These are phyloP conservation scores for Malacoraja senta DNA, from an alignment of 2,797 vertebrate genomes.

Conservation along the genomic window DNA sequence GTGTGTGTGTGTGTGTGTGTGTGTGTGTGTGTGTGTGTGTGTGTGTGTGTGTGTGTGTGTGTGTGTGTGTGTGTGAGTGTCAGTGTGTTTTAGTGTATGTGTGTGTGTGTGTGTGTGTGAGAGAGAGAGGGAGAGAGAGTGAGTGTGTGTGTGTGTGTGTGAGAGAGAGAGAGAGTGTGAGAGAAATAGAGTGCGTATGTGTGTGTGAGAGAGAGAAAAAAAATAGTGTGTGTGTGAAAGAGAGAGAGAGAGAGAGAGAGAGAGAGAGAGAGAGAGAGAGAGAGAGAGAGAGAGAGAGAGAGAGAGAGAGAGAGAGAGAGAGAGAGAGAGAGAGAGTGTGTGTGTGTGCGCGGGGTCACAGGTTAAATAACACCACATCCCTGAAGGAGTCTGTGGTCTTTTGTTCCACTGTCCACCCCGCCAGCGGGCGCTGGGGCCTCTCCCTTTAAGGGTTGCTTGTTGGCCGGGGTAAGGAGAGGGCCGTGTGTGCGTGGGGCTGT, in stretches of 20 bases:
- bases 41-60: background rate
- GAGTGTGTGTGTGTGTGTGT: too few species aligned
- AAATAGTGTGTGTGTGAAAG: too few species aligned
- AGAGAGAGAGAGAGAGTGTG: background rate
- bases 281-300: too few species aligned
- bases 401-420: background rate
- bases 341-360: background rate
- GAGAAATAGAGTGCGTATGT: too few species aligned
- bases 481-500: slow-evolving; percentile 21
- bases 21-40: background rate
- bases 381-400: background rate
- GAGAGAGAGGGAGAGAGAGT: too few species aligned
- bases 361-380: background rate
- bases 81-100: too few species aligned
- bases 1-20: background rate
- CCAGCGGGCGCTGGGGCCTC: background rate
- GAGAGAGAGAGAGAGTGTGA: too few species aligned
- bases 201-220: too few species aligned
- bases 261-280: too few species aligned
- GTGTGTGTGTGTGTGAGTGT: background rate
- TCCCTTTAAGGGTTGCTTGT: background rate
- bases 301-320: too few species aligned
- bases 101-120: background rate
- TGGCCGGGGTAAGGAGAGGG: background rate
- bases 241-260: too few species aligned